Percentiles rank a stretch among this genome's conserved stretches.
Evolutionary conservation across 2,888 invertebrate species (phyloP).

Genomic region (Parnassius orleans): DNA sequence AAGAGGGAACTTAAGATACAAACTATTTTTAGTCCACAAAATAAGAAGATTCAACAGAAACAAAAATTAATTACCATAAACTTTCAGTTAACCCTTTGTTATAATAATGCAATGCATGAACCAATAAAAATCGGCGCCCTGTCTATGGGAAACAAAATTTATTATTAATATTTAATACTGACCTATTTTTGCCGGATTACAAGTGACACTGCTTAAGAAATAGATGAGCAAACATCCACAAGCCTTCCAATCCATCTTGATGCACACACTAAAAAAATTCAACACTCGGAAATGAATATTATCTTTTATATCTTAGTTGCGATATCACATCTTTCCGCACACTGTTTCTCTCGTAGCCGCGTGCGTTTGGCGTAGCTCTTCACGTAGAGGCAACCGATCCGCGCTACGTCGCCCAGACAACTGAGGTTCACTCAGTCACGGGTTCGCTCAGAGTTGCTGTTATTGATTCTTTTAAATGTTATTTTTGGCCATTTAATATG

Average conservation of each 20-base stretch:
- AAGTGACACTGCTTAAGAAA: constrained; percentile 48
- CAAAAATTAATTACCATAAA: too few relatives aligned
- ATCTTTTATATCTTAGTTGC: constrained; percentile 38
- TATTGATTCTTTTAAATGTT: constrained; percentile 80
- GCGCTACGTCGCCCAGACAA: constrained; percentile 64
- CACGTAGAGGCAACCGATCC: constrained; percentile 47
- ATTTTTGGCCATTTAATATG: constrained; percentile 74
- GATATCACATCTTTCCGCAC: constrained; percentile 53
- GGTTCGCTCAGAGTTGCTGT: constrained; percentile 55
- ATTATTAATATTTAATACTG: constrained; percentile 54
- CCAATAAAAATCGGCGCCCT: neutral
- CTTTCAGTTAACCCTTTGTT: too few relatives aligned
- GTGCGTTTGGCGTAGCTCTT: constrained; percentile 28
- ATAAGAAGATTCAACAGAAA: too few relatives aligned
- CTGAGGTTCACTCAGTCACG: constrained; percentile 55
- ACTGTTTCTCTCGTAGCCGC: constrained; percentile 40
- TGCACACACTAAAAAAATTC: constrained; percentile 41
- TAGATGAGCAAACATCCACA: constrained; percentile 41
- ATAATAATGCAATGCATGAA: too few relatives aligned
- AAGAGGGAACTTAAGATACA: too few relatives aligned
- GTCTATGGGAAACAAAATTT: constrained; percentile 53
- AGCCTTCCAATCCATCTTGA: constrained; percentile 62
- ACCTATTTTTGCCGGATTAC: constrained; percentile 77
- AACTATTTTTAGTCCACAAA: too few relatives aligned
- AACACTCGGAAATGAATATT: constrained; percentile 35